Base-by-base conservation (phyloP, 1,140 invertebrate species). In the Diachasma alloeum region DNA sequence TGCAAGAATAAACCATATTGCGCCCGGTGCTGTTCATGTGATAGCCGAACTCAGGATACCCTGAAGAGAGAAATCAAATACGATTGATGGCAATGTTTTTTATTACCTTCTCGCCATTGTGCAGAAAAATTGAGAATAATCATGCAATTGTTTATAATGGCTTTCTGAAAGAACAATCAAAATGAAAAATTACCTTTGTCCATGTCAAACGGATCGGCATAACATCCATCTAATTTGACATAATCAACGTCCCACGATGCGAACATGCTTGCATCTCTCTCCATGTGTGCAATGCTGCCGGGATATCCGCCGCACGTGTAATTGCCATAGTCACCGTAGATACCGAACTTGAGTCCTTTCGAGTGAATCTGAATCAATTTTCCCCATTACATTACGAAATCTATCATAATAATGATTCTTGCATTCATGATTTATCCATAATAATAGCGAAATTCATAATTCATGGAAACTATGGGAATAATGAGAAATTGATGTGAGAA, bases 211-310 rank as follows among this genome's bases (percentile, higher is more conserved):
- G 95, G 93, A 81, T 96, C 92, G 0, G 97, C 93, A 88, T 98
- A 96, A 87, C 98, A 99, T 0, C 97, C 98, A 87, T 99, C 98
- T 77, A 99, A 87, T 89, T 99, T 99, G 0, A 99, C 94, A 84
- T 98, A 98, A 85, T 99, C 98, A 10, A 99, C 96, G 59, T 95
- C 95, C 98, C 98, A 99, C 0, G 95, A 93, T n/a, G 96, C 97
- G 91, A 99, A 99, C 1, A 95, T 96, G 31, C 94, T 89, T 0
- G 97, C 97, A 90, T 99, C 98, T 81, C 90, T 91, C 83, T 96
- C 91, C 82, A 98, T 91, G 89, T 96, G 93, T 3, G 95, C 96
- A 56, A 97, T 91, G 77, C 97, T 95, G 46, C 98, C 98, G 15
- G 98, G 98, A 88, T 98, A 99, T 8, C 97, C 97, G 4, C 94